These are phyloP conservation scores for Panopea generosa DNA, from an alignment of 2,888 invertebrate genomes.

Conservation along the genomic window DNA sequence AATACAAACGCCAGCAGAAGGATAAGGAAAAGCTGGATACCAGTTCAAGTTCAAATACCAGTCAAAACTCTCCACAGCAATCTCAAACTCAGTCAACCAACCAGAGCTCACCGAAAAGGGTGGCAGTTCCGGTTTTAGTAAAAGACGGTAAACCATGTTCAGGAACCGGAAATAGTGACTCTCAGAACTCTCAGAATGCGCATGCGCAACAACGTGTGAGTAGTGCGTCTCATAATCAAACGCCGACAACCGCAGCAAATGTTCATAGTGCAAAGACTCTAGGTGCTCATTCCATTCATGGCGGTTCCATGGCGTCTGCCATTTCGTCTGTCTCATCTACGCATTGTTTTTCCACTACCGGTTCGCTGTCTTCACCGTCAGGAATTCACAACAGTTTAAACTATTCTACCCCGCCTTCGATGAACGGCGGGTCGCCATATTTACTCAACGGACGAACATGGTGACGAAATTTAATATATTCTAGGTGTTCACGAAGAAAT, in stretches of 20 bases:
- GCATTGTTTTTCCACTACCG: constrained; percentile 63
- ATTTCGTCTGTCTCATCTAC: constrained; percentile 60
- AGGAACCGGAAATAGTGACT: constrained; percentile 79
- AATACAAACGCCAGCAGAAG: constrained; percentile 82
- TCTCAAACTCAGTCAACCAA: constrained; percentile 41
- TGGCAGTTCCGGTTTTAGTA: constrained; percentile 85
- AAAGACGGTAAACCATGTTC: constrained; percentile 87
- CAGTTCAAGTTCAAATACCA: constrained; percentile 58
- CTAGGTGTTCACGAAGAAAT: neutral
- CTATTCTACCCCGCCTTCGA: constrained; percentile 71
- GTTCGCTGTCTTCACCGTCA: constrained; percentile 57
- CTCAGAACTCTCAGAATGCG: constrained; percentile 48
- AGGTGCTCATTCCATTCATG: constrained; percentile 49
- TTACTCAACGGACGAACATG: constrained; percentile 78
- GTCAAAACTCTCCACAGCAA: constrained; percentile 64
- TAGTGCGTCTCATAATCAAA: constrained; percentile 44
- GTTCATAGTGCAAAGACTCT: constrained; percentile 54
- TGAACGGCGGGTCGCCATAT: constrained; percentile 79
- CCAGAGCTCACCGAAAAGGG: constrained; percentile 80
- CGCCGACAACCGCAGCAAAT: constrained; percentile 36
- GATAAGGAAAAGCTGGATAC: constrained; percentile 82
- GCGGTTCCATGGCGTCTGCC: constrained; percentile 60
- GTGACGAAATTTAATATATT: constrained; percentile 56
- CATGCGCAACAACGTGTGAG: constrained; percentile 61
- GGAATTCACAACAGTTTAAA: constrained; percentile 74